Evolutionary conservation across 2,888 invertebrate genomes (phyloP).

Genomic region (Amiota minor): DNA sequence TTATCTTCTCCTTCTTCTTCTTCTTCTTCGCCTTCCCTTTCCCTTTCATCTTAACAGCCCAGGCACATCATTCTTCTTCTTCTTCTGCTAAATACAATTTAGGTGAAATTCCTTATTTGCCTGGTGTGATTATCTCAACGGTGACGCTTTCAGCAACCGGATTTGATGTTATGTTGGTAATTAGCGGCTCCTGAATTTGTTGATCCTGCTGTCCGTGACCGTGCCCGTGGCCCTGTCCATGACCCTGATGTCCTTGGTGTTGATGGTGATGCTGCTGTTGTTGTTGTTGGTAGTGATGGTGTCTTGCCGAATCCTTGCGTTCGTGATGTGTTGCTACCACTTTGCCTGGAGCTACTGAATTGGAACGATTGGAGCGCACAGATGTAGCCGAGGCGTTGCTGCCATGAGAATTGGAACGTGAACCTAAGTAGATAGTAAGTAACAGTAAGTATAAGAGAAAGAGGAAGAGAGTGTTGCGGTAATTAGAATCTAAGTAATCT

Average conservation of each 20-base stretch:
- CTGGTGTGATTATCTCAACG: constrained; percentile 84
- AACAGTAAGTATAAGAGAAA: not conserved
- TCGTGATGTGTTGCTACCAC: constrained; percentile 58
- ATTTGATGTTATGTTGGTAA: constrained; percentile 71
- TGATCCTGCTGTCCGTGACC: constrained; percentile 47
- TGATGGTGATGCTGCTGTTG: constrained; percentile 46
- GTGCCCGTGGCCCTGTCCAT: constrained; percentile 42
- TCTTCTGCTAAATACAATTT: constrained; percentile 28
- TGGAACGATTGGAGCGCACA: constrained; percentile 79
- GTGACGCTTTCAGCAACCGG: constrained; percentile 80
- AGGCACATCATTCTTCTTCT: too few relatives aligned
- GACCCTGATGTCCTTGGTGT: constrained; percentile 50
- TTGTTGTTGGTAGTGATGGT: constrained; percentile 56
- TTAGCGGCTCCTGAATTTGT: constrained; percentile 65
- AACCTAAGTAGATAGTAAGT: not conserved
- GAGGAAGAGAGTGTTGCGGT: not conserved
- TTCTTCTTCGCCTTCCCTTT: too few relatives aligned
- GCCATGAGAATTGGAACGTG: constrained; percentile 78
- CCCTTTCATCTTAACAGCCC: too few relatives aligned
- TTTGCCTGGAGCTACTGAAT: constrained; percentile 69
- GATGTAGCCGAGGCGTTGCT: constrained; percentile 86
- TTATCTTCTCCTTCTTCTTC: constrained; percentile 9
- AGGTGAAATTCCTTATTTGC: constrained; percentile 73
- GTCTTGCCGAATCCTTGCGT: constrained; percentile 59
- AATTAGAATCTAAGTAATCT: not conserved